Evolutionary conservation across 2,888 invertebrate genomes (phyloP), one percentile per base, ranked within the genome.

Genomic region (Incurvaria masculella): DNA sequence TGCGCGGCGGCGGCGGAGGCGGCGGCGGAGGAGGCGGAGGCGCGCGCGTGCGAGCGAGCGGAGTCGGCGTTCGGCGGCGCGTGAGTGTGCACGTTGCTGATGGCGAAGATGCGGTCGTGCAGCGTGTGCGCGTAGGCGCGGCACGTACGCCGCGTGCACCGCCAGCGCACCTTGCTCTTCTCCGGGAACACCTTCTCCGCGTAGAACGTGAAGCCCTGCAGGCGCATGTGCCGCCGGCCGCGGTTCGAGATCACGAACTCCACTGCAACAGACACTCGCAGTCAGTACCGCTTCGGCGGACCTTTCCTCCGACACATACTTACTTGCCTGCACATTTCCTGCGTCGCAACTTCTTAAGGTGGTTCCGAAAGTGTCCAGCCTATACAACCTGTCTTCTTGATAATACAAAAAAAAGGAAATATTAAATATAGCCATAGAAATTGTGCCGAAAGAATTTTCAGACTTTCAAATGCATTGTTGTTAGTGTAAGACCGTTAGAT

Each of bases 191-290:
- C 78, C 61, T 79, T 79, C 65, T 79, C 79, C 46, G 79, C 79
- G 54, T 79, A 79, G 65, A 79, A 79, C 38, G 79, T 72, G 58
- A 78, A 79, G 47, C 79, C 79, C 50, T 67, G 69, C 51, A 79
- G 69, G 52, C 75, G 72, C 78, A 79, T 75, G 56, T 79, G 79
- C 53, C 79, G 66, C 52, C 78, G 66, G 27, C 79, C 79, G 27
- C 79, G 73, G 58, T 79, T 79, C 51, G 79, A 78, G 64, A 79
- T 79, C 69, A 79, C 74, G 73, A 78, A 79, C 63, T 79, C 75
- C 57, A 78, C 79, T 79, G 78, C 52, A 78, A 79, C 69, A 69
- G 57, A 69, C 59, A 60, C 62, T 53, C 58, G 58, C 60, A 56
- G 56, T 72, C 61, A 66, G 56, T 60, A 61, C 61, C 57, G 54